Evolutionary conservation across 1,140 invertebrate genomes (phyloP), one percentile per base, ranked within the genome.

Genomic region (Orchesella cincta): DNA sequence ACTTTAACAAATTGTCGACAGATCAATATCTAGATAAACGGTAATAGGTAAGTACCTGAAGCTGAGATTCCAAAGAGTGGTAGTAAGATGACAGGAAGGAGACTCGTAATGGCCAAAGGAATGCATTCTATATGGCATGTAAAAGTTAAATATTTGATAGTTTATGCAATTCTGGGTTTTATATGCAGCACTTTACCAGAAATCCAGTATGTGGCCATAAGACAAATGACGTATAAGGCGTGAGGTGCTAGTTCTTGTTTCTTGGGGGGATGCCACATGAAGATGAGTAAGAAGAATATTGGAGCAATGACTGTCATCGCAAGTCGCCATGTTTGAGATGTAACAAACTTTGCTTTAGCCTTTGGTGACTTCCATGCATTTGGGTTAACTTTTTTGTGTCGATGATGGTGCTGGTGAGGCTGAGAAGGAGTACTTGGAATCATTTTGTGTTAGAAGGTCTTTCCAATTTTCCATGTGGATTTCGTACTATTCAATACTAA

Each of bases 51-150:
- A 46, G 39, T 46, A 57, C 54, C 54, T 57, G 54, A 57, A 23
- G 3, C 23, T 12, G 54, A 16, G 12, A 94, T 88, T 1, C 92
- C 92, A 85, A 94, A 88, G 0, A 90, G 83, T 0, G 94, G 94
- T 83, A 94, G 94, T 0, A 95, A 84, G 0, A 94, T 90, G 71
- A 95, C 89, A 0, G 94, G 94, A 23, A 96, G 84, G 81, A 96
- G 89, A 0, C 93, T 90, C 0, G 94, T 95, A 0, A 95, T 88
- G 0, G 93, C 89, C 18, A 96, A 85, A 0, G 94, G 94, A n/a
- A 96, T 84, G 0, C 90, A 89, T 85, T 96, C 88, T 14, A 23
- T n/a, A 14, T 5, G 5, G 39, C 5, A 8, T 46, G 5, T 46
- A 57, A 57, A 26, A 5, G 54, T 12, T 57, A 46, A 46, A 18